Evolutionary conservation across 1,140 invertebrate genomes (phyloP), one percentile per base, ranked within the genome.

Genomic region (Tenebrio molitor): DNA sequence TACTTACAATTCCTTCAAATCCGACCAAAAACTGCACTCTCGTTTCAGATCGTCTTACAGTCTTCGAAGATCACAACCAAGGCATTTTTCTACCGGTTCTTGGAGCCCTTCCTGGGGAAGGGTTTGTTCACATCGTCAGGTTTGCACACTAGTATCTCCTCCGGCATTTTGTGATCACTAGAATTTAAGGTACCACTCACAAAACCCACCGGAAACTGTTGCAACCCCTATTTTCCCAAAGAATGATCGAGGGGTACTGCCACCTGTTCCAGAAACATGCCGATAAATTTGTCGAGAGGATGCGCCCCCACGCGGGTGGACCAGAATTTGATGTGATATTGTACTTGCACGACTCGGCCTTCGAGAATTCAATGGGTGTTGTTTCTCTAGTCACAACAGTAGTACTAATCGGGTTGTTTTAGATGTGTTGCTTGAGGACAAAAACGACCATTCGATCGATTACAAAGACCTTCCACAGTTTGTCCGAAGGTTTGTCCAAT

Each of bases 211-310:
- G 71, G 25, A 73, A 64, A 33, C 23, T 75, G 10, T 33, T 75
- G 2, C 74, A 75, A 41, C 71, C 64, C 8, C 15, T 75, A 7
- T 75, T 75, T 64, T 66, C 69, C 8, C 66, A 63, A 33, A 73
- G 34, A 53, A 17, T 70, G 12, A 15, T 75, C 2, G 71, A 75
- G 6, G 66, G 74, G 0, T 58, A 73, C 16, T 53, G 70, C 19
- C 23, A 21, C 21, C 17, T 75, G 4, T 75, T 73, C 36, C 71
- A 75, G 46, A 75, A 73, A 64, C 74, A 75, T 17, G 58, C 71
- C 0, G 14, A 58, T 21, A 73, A 70, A 15, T 39, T 73, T 14
- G 67, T 73, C 0, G 25, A 70, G 6, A 8, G n/a, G 25, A 12
- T 75, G 41, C 23, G 50, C 14, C 14, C 8, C 19, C 4, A 70